Evolutionary conservation across 1,140 invertebrate genomes (phyloP).

Genomic region (Rhagoletis pomonella): DNA sequence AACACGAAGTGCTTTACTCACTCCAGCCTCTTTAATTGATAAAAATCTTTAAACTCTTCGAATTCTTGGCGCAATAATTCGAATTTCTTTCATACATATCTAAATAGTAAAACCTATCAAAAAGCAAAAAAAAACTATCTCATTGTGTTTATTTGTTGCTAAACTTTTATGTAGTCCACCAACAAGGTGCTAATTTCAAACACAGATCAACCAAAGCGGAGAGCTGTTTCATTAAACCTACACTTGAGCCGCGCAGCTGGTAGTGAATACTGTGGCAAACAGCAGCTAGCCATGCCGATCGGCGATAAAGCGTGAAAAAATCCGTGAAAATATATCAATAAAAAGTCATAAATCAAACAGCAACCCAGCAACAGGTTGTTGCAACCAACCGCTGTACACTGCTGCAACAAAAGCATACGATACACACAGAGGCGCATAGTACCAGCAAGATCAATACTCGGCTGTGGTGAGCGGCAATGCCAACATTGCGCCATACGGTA

Average conservation of each 20-base stretch:
- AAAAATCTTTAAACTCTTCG: too few species aligned
- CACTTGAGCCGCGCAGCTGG: not conserved
- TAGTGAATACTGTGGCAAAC: not conserved
- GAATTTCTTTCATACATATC: too few species aligned
- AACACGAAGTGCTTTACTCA: too few species aligned
- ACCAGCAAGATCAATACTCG: constrained; percentile 9
- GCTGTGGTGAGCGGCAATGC: constrained; percentile 42
- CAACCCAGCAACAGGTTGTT: not conserved
- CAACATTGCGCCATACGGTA: constrained; percentile 3
- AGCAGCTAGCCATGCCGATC: not conserved
- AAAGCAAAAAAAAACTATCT: too few species aligned
- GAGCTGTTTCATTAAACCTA: not conserved
- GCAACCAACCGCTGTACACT: not conserved
- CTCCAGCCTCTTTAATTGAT: too few species aligned
- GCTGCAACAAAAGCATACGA: not conserved
- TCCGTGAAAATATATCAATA: not conserved
- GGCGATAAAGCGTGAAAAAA: constrained; percentile 4
- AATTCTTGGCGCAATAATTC: too few species aligned
- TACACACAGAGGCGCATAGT: not conserved
- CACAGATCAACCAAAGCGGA: not conserved
- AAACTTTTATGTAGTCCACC: not conserved
- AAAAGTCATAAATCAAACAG: not conserved
- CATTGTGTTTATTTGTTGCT: too few species aligned
- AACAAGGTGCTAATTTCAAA: not conserved
- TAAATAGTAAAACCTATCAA: too few species aligned